phyloP scores from a whole-genome alignment of 2,113 vertebrate genomes.

The Nyctereutes procyonoides region DNA sequence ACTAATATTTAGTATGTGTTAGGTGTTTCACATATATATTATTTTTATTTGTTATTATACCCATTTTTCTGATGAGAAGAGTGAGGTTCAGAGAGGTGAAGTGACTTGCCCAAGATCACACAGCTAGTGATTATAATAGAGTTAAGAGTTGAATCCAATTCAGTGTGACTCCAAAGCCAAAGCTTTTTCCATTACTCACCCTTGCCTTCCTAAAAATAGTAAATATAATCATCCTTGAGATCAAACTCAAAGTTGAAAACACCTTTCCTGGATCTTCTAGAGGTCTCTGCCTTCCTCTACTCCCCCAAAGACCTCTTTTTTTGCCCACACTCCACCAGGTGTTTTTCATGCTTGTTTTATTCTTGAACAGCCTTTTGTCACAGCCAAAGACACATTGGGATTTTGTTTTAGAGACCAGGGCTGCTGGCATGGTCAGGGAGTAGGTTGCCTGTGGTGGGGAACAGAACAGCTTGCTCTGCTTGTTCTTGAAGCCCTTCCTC shows the following conservation, averaged over 20 bases:
- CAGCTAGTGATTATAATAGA: neutral
- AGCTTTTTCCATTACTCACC: neutral
- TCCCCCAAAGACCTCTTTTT: neutral
- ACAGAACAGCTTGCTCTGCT: constrained; percentile 6
- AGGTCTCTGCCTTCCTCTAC: neutral
- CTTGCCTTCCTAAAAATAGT: neutral
- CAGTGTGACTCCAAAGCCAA: neutral
- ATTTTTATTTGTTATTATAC: constrained; percentile 1
- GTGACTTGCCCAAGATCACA: neutral
- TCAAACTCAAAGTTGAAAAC: neutral
- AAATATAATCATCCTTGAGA: neutral
- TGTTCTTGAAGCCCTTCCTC: neutral
- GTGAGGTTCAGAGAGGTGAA: neutral
- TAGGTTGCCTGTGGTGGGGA: neutral
- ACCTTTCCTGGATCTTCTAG: neutral
- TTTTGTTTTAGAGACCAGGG: constrained; percentile 40
- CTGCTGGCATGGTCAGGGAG: neutral
- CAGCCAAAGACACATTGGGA: neutral
- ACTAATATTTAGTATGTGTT: neutral
- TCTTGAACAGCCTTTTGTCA: neutral
- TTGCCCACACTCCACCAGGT: neutral
- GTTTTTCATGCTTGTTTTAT: constrained; percentile 11
- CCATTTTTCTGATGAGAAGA: constrained; percentile 16
- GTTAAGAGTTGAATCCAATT: neutral
- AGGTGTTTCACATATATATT: neutral